Percentiles rank a stretch among this genome's conserved stretches.
Conservation (phyloP, 2,797 vertebrate species). For the Acipenser ruthenus region DNA sequence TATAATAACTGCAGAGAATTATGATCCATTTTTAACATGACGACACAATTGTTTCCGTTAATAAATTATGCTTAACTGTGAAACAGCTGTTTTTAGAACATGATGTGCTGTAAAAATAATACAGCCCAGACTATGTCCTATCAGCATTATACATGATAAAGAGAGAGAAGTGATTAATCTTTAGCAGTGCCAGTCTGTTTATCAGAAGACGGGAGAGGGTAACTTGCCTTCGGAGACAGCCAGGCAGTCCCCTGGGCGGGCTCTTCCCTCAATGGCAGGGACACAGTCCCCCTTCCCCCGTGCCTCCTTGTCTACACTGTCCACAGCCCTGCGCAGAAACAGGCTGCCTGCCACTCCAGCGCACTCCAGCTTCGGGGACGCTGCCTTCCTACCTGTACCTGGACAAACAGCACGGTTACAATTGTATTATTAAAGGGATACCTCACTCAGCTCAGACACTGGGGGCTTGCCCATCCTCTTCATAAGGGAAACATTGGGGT, state of each 20-base stretch:
- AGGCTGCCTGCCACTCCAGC: constrained; percentile 53
- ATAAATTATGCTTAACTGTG: too few relatives aligned
- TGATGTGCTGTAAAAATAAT: too few relatives aligned
- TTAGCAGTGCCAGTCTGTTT: neutral
- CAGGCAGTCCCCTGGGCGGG: constrained; percentile 53
- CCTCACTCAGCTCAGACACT: too few relatives aligned
- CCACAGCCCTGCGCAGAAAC: constrained; percentile 67
- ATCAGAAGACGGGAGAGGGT: neutral
- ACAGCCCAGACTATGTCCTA: too few relatives aligned
- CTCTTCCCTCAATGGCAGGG: constrained; percentile 42
- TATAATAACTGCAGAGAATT: too few relatives aligned
- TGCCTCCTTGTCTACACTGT: constrained; percentile 61
- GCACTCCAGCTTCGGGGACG: constrained; percentile 64
- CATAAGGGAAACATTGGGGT: too few relatives aligned
- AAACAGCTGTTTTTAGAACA: too few relatives aligned
- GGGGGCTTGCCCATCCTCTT: too few relatives aligned
- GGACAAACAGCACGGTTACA: constrained; percentile 21
- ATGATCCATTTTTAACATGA: too few relatives aligned
- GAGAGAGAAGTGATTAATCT: neutral
- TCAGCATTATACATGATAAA: neutral
- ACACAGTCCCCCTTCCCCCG: constrained; percentile 57
- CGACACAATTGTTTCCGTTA: neutral
- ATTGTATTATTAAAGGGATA: too few relatives aligned
- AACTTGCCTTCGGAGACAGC: constrained; percentile 56
- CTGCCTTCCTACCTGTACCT: constrained; percentile 72